A percentile compares a stretch with the other conserved stretches of the same genome.
Evolutionary conservation across 2,113 vertebrate genomes (phyloP).

Genomic region (Ameiurus melas): DNA sequence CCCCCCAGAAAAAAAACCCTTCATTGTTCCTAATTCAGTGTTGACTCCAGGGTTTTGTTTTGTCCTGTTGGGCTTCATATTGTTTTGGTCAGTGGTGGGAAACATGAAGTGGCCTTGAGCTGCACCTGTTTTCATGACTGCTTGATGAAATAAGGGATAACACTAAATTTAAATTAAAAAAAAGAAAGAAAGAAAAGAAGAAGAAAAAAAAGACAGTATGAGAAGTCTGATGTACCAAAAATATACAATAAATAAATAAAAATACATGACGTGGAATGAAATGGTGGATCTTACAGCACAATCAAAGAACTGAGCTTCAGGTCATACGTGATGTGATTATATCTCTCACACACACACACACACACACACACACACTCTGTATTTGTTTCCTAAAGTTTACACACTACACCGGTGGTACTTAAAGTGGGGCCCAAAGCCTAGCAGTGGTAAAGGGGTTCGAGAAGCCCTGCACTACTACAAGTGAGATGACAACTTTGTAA

Average conservation of each 20-base stretch:
- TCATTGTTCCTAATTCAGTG: constrained; percentile 32
- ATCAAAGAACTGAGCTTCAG: background rate
- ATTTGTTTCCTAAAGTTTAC: background rate
- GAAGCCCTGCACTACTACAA: too few relatives aligned
- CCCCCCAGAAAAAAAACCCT: background rate
- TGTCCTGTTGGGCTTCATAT: constrained; percentile 22
- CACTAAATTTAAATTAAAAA: background rate
- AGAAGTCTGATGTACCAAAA: background rate
- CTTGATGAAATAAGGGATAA: background rate
- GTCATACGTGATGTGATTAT: background rate
- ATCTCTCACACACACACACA: too few relatives aligned
- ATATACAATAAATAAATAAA: background rate
- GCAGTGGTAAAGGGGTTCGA: too few relatives aligned
- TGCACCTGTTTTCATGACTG: constrained; percentile 34
- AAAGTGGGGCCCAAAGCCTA: background rate
- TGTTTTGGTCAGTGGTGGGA: constrained; percentile 29
- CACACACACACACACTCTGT: background rate
- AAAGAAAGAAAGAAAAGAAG: too few relatives aligned
- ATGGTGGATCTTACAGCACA: background rate
- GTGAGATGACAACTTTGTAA: too few relatives aligned
- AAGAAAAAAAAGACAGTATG: background rate
- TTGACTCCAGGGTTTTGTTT: constrained; percentile 24
- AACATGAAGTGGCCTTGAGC: constrained; percentile 32
- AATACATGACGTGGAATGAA: background rate
- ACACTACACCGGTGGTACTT: background rate